A percentile compares a stretch with the other conserved stretches of the same genome.
phyloP scores from a whole-genome alignment of 2,797 vertebrate genomes.

The Austrolebias charrua region DNA sequence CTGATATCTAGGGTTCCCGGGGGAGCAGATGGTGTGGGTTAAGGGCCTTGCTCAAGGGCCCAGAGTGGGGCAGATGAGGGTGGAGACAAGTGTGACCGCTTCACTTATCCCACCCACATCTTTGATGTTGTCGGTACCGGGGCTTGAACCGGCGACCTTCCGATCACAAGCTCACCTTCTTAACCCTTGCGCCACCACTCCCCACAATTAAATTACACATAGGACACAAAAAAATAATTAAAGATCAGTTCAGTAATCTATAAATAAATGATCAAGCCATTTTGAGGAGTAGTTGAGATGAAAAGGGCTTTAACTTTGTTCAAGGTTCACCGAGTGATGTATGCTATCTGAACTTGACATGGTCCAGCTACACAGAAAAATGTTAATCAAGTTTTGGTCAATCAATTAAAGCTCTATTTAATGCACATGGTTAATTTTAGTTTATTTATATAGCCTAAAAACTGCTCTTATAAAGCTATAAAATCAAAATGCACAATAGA shows the following conservation, averaged over 20 bases:
- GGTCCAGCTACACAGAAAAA: not conserved
- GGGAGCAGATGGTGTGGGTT: too few relatives aligned
- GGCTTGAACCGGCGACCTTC: too few relatives aligned
- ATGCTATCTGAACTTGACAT: constrained; percentile 1
- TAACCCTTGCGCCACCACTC: too few relatives aligned
- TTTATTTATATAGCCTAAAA: not conserved
- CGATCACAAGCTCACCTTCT: too few relatives aligned
- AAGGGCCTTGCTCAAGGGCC: too few relatives aligned
- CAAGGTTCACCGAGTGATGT: constrained; percentile 1
- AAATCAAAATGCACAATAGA: constrained; percentile 30
- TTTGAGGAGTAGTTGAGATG: constrained; percentile 5
- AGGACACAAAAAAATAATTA: too few relatives aligned
- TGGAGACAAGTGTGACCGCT: too few relatives aligned
- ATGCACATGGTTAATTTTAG: constrained; percentile 4
- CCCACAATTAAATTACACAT: too few relatives aligned
- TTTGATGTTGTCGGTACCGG: too few relatives aligned
- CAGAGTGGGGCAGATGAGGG: too few relatives aligned
- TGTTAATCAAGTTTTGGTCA: constrained; percentile 1
- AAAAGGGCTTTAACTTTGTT: not conserved
- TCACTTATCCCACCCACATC: too few relatives aligned
- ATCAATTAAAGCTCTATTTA: not conserved
- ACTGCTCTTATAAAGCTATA: constrained; percentile 18
- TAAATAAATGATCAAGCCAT: constrained; percentile 3
- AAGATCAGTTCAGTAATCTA: not conserved
- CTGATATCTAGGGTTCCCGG: too few relatives aligned